Evolutionary conservation across 2,113 vertebrate genomes (phyloP).

Genomic region (Elgaria multicarinata): DNA sequence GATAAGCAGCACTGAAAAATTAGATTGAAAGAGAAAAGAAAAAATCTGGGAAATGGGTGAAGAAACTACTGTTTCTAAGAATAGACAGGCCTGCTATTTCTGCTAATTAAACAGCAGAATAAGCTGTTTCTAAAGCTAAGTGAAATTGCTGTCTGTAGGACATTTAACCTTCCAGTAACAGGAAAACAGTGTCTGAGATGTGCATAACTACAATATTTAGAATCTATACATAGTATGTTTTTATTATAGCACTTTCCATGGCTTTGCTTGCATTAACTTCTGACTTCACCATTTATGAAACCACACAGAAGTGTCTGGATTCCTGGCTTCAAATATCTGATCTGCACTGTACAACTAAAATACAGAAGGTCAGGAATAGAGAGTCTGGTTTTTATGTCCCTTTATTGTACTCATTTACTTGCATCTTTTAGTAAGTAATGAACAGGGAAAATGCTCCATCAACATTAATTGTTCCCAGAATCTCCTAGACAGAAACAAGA

Average conservation of each 20-base stretch:
- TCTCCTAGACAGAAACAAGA: constrained; percentile 43
- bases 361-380: neutral
- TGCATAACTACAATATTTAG: neutral
- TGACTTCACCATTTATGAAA: neutral
- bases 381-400: neutral
- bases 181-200: neutral
- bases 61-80: constrained; percentile 35
- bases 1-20: no score
- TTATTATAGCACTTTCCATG: neutral
- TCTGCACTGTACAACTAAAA: neutral
- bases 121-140: constrained; percentile 6
- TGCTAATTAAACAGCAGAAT: constrained; percentile 34
- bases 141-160: neutral
- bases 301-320: neutral
- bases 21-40: neutral
- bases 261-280: constrained; percentile 38
- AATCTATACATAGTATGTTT: neutral
- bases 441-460: constrained; percentile 23
- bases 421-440: constrained; percentile 18
- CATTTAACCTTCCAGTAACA: neutral
- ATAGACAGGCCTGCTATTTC: constrained; percentile 40
- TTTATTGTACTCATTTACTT: neutral
- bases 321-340: constrained; percentile 4
- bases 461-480: constrained; percentile 24
- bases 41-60: constrained; percentile 11